Evolutionary conservation across 1,140 invertebrate species (phyloP).

Genomic region (Gryllus bimaculatus): DNA sequence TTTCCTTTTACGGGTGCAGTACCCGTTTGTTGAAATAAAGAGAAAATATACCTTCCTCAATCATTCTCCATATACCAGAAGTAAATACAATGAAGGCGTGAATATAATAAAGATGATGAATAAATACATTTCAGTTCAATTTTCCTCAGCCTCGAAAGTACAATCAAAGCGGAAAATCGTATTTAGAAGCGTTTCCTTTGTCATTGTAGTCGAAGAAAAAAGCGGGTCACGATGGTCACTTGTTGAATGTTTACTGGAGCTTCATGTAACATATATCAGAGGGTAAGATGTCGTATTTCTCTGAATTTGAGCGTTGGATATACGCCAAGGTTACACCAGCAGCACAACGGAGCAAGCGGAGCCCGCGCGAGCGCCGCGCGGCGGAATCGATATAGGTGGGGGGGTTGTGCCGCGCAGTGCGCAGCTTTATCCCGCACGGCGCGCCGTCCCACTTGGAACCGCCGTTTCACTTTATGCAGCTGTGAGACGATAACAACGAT

Average conservation of each 20-base stretch:
- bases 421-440: constrained; percentile 16
- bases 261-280: not conserved
- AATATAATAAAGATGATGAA: no score
- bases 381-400: constrained; percentile 18
- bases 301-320: constrained; percentile 17
- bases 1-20: no score
- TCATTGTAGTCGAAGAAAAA: not conserved
- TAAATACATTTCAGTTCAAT: no score
- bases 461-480: constrained; percentile 42
- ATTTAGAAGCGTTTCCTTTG: no score
- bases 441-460: constrained; percentile 19
- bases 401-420: constrained; percentile 14
- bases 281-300: constrained; percentile 17
- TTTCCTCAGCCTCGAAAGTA: no score
- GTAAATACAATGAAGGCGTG: no score
- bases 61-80: no score
- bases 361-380: constrained; percentile 9
- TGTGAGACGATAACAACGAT: constrained; percentile 47
- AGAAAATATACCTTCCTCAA: no score
- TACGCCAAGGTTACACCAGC: constrained; percentile 17
- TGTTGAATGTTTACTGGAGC: constrained; percentile 17
- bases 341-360: not conserved
- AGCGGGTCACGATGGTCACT: constrained; percentile 10
- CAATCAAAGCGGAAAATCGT: no score
- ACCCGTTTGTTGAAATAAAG: no score